Evolutionary conservation across 2,888 invertebrate genomes (phyloP), one percentile per base, ranked within the genome.

Genomic region (Cheilosia grossa): DNA sequence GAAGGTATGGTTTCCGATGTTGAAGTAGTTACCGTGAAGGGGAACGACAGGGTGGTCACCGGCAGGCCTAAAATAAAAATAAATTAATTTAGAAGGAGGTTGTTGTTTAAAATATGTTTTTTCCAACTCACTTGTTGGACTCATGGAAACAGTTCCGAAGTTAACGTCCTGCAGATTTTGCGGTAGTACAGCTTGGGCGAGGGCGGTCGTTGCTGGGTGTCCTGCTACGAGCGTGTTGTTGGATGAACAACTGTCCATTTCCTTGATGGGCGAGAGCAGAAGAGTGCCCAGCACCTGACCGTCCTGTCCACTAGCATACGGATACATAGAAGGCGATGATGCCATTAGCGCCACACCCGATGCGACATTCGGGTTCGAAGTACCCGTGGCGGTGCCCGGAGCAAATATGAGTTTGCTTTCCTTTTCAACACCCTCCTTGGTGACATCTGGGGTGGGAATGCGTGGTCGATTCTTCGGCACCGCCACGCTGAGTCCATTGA

Each of bases 361-460:
- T 70, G 90, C 90, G 87, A 95, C 93, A 33, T 58, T 64, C 73
- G 78, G 88, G 87, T 88, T 88, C 74, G 94, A 93, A n/a, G 87
- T 91, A 92, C 91, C 86, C 92, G 93, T 91, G 92, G 82, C 82
- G 40, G 86, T 61, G 21, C 72, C 82, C 24, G 78, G 72, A 5
- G 81, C 67, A 53, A 88, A 86, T 47, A 87, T 93, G 53, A 95
- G 91, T 72, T 95, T 93, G 89, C 94, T 94, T 89, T 96, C 96
- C 72, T 95, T 94, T 88, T 96, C 96, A 79, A 94, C 93, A 24
- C 95, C 94, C 91, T 97, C 97, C 91, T 96, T 97, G 40, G 96
- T 95, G 7, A 96, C 96, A 90, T 97, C 97, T 0, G 97, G 97
- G 7, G 97, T 97, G 47, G 97, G 97, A 88, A 97, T 97, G 67